Base-by-base conservation (phyloP, 2,113 vertebrate genomes). In the Parus major region DNA sequence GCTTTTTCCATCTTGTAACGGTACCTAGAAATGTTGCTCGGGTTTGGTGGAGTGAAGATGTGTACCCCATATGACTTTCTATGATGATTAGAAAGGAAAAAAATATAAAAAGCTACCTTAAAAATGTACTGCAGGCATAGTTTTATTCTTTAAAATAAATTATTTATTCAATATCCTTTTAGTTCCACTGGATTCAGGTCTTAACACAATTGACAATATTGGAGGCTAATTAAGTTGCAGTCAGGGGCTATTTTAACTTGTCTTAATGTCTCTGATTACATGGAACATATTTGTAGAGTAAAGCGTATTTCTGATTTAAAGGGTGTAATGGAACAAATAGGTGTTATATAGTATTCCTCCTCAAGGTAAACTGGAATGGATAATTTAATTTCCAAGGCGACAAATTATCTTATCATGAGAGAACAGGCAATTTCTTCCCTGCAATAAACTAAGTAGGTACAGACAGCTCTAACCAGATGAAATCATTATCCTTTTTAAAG, bases 381-480 rank as follows among this genome's bases (percentile, higher is more conserved):
- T 98, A 97, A 98, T 97, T 98, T 97, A 98, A 98, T 98, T 98
- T 98, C 91, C 94, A 97, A 95, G 91, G 96, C 76, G 49, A 98
- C 96, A 98, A 98, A 98, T 98, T 97, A 97, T 97, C 92, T 98
- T 97, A 96, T 93, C 96, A 86, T 94, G 97, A 96, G 57, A 64
- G 95, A 98, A 42, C 92, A 97, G 95, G 90, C 94, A 96, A 97
- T 98, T 98, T 97, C 88, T 97, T 97, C 64, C 87, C 64, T 88
- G 90, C 95, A 98, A 97, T 96, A 97, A 97, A 97, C 95, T 92
- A 97, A 97, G 97, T 91, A 97, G 92, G 75, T 76, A 72, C 93
- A 95, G 97, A 96, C 95, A 97, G 92, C 88, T 97, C 95, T 97
- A 98, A 97, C 97, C 93, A 97, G 96, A 97, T 97, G 93, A 97